A percentile compares a stretch with the other conserved stretches of the same genome.
Conservation (phyloP, 2,797 vertebrate genomes). For the Serranus cabrilla region DNA sequence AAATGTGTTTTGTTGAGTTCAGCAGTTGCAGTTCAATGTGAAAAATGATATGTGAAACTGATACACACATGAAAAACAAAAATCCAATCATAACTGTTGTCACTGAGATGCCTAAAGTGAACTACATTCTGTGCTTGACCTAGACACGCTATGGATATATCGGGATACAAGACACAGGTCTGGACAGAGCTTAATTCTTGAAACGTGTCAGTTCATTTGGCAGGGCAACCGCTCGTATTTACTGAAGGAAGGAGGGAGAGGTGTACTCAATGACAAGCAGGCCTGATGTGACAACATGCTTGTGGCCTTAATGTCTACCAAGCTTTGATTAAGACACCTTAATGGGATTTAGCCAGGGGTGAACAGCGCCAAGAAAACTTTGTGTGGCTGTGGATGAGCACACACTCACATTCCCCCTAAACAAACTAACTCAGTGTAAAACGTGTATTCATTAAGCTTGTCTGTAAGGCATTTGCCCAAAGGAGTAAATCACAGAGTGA, state of each 20-base stretch:
- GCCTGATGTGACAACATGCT: constrained; percentile 43
- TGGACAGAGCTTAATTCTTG: constrained; percentile 25
- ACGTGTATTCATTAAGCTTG: constrained; percentile 24
- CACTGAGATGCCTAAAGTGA: constrained; percentile 3
- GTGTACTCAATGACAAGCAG: constrained; percentile 26
- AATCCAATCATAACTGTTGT: constrained; percentile 1
- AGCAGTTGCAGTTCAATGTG: background rate
- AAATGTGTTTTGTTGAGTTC: background rate
- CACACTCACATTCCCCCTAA: constrained; percentile 13
- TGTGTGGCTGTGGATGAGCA: constrained; percentile 15
- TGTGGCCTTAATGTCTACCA: constrained; percentile 51
- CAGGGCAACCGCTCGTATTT: constrained; percentile 14
- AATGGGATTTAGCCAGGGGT: constrained; percentile 71
- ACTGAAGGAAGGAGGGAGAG: constrained; percentile 31
- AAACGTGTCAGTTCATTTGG: constrained; percentile 28
- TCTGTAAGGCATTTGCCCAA: background rate
- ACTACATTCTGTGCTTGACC: constrained; percentile 7
- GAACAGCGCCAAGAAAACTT: constrained; percentile 49
- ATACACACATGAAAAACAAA: background rate
- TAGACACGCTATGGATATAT: constrained; percentile 24
- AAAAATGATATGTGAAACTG: background rate
- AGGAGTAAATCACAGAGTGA: constrained; percentile 11
- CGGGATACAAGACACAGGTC: constrained; percentile 23
- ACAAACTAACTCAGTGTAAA: constrained; percentile 3
- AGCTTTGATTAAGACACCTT: constrained; percentile 78